Base-by-base conservation (phyloP, 2,888 invertebrate genomes). In the Meiosimyza platycephala region DNA sequence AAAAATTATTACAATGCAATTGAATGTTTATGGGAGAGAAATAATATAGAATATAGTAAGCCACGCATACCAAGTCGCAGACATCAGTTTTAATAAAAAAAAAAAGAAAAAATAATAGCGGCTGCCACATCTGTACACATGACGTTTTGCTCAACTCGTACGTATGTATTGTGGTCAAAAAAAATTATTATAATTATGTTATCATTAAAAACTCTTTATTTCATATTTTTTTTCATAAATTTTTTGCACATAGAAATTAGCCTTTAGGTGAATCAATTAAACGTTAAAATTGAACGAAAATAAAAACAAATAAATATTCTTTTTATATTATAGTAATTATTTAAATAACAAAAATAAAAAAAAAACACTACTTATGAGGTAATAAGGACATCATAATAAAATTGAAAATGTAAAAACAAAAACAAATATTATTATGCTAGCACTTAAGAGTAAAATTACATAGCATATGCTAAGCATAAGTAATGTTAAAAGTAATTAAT, bases 191-290 rank as follows among this genome's bases (percentile, higher is more conserved):
- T 7, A 40, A 40, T 40, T 6, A 40, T 40, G 1, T 7, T 5
- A 9, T 6, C 7, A 40, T 40, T 40, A 40, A 40, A 7, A 40
- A 40, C 5, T 3, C 5, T 40, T 40, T 7, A 40, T 40, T 40
- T 40, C 2, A 40, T 3, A 7, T 40, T 40, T 40, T 40, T 40
- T 0, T 40, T 40, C n/a, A n/a, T 28, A 22, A 50, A 47, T 55
- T 55, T 67, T 67, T 67, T 67, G 67, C 67, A 67, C 67, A 67
- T 67, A 67, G 57, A 55, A 55, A 57, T 40, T 67, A 67, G 67
- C 18, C 48, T 16, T 55, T 47, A 67, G 67, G 47, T 18, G 40
- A 40, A 15, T 63, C 48, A 47, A 64, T 64, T 50, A 50, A 18
- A 50, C n/a, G 18, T 64, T 64, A 50, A 50, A 64, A 47, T 18